These are phyloP conservation scores for Dichetophora obliterata DNA, from an alignment of 2,888 invertebrate species.

Conservation along the genomic window DNA sequence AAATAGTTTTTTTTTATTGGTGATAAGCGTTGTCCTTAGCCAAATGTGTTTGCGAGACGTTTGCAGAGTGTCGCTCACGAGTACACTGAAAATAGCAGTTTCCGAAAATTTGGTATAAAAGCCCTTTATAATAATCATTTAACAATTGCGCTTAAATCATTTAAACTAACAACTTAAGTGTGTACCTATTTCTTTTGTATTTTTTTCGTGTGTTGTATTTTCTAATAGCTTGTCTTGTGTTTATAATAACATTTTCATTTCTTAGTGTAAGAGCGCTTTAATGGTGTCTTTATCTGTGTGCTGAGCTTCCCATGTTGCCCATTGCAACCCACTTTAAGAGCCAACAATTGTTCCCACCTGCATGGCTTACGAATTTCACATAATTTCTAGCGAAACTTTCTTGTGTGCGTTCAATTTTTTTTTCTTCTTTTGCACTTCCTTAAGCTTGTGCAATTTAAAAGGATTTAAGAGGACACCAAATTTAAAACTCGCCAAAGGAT, in stretches of 20 bases:
- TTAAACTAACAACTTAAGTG: too few relatives aligned
- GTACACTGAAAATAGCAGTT: neutral
- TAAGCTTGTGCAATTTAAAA: neutral
- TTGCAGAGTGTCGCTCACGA: neutral
- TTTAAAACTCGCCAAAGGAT: too few relatives aligned
- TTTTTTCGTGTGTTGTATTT: neutral
- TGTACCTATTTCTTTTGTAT: neutral
- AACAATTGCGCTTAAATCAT: too few relatives aligned
- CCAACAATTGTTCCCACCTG: conserved; percentile 17
- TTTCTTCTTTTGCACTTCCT: neutral
- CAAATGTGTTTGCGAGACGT: neutral
- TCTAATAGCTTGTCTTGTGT: too few relatives aligned
- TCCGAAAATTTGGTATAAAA: too few relatives aligned
- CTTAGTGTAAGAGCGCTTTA: neutral
- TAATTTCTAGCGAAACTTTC: conserved; percentile 8
- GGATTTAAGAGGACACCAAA: neutral
- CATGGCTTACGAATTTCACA: conserved; percentile 5
- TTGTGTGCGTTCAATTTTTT: neutral
- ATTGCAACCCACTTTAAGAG: neutral
- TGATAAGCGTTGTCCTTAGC: conserved; percentile 7
- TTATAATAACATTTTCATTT: neutral
- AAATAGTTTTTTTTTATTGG: conserved; percentile 30
- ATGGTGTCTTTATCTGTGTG: neutral
- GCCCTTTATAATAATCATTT: too few relatives aligned
- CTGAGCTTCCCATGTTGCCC: neutral